Evolutionary conservation across 2,888 invertebrate species (phyloP), one percentile per base, ranked within the genome.

Genomic region (Scaptomyza polygonia): DNA sequence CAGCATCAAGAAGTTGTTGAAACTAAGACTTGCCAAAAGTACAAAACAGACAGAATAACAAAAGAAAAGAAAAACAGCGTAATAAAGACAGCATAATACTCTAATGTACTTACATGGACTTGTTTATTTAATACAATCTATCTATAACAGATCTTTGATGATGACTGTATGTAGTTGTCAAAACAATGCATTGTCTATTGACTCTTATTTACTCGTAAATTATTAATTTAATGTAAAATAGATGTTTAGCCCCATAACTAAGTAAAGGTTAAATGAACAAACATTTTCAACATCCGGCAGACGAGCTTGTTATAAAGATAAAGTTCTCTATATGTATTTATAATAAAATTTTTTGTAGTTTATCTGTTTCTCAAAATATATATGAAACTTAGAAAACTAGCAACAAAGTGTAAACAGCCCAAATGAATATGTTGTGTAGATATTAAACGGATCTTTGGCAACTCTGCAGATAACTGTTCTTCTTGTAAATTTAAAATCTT

Each of bases 1-100:
- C 68, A 67, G 47, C 67, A 63, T 48, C 34, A 36, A 61, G 54
- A 53, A 48, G 49, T 65, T 49, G 72, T 53, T 51, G 56, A 71
- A 61, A 71, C 59, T 39, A 42, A 56, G 40, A 43, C 56, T 72
- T 72, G 72, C 59, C 53, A 61, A 61, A 71, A 52, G 47, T 34
- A 34, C 32, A 56, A 56, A 66, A 36, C 25, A 39, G 34, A 25
- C 12, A 32, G 16, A 55, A 9, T 36, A 49, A 45, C 11, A 34
- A 11, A 9, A 0, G 2, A 8, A 25, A 21, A 4, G 25, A 29
- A 9, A 29, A 29, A 29, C 30, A 4, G 21, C 25, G 5, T 76
- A 76, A 64, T 82, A 82, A 45, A 67, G 66, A 47, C 16, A 12
- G 12, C 18, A 8, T 18, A 16, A 9, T 47, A 3, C 47, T 47